Percentiles rank a stretch among this genome's conserved stretches.
phyloP scores from a whole-genome alignment of 2,888 invertebrate genomes.

The Podabrus alpinus region DNA sequence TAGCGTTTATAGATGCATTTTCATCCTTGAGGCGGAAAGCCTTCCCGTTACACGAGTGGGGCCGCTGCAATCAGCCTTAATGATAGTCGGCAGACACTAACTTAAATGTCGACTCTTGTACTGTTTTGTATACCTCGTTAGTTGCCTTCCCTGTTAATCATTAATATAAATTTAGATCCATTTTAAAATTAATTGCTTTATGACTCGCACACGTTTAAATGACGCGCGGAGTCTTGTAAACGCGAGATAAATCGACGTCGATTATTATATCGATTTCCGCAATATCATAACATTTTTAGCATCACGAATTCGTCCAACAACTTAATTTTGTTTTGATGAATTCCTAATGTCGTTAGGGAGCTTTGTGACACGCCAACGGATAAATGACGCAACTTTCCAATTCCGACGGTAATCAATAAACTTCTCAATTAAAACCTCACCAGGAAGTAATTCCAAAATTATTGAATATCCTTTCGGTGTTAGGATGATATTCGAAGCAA shows the following conservation, averaged over 20 bases:
- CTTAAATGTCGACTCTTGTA: constrained; percentile 18
- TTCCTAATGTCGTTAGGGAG: not conserved
- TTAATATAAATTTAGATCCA: constrained; percentile 6
- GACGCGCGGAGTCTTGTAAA: not conserved
- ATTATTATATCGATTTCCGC: not conserved
- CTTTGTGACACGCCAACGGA: not conserved
- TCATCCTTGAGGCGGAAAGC: constrained; percentile 11
- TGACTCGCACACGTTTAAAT: not conserved
- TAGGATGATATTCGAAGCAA: not conserved
- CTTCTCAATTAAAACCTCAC: not conserved
- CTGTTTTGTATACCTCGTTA: constrained; percentile 16
- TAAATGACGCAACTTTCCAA: not conserved
- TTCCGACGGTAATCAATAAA: not conserved
- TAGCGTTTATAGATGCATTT: constrained; percentile 6
- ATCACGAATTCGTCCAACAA: not conserved
- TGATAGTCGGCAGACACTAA: constrained; percentile 23
- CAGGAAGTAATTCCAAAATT: not conserved
- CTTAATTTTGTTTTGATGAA: not conserved
- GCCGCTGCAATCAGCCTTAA: constrained; percentile 25
- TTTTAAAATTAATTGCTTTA: constrained; percentile 5
- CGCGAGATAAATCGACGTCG: too few species aligned
- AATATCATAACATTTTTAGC: not conserved
- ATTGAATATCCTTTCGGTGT: not conserved
- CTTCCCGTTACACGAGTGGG: constrained; percentile 9
- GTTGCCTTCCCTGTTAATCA: constrained; percentile 11